phyloP scores from a whole-genome alignment of 2,797 vertebrate genomes.

The Etheostoma perlongum region DNA sequence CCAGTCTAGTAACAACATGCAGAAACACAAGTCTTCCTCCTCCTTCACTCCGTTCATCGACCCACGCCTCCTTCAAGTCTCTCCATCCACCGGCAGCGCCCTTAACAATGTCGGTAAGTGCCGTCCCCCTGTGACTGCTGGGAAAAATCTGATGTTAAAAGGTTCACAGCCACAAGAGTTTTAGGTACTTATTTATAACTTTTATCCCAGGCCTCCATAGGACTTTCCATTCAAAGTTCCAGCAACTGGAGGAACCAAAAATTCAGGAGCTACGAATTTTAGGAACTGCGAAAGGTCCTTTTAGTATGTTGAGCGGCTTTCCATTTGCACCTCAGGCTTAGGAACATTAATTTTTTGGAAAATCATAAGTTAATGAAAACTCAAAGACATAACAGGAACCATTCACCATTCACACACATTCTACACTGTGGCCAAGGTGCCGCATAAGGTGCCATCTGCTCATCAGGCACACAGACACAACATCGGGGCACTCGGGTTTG shows the following conservation, averaged over 20 bases:
- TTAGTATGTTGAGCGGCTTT: background rate
- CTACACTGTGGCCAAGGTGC: no score
- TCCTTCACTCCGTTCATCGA: constrained; percentile 99
- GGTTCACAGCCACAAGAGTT: background rate
- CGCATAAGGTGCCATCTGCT: no score
- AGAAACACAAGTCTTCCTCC: constrained; percentile 99
- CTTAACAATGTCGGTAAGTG: constrained; percentile 96
- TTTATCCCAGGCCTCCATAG: background rate
- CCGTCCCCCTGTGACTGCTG: background rate
- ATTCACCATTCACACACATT: no score
- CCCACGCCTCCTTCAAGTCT: constrained; percentile 97
- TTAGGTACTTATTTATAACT: background rate
- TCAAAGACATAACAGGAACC: no score
- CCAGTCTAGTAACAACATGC: constrained; percentile 97
- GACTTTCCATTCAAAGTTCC: background rate
- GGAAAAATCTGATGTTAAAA: background rate
- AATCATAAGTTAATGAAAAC: background rate
- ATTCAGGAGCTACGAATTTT: no score
- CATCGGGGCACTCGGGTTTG: no score
- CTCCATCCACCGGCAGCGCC: constrained; percentile 96
- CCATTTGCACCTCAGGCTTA: background rate
- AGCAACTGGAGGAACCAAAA: background rate
- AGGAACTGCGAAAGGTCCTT: background rate
- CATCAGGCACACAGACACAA: no score
- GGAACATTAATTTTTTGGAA: background rate